A percentile compares a stretch with the other conserved stretches of the same genome.
These are phyloP conservation scores for Iguana delicatissima DNA, from an alignment of 2,797 vertebrate species.

Conservation along the genomic window DNA sequence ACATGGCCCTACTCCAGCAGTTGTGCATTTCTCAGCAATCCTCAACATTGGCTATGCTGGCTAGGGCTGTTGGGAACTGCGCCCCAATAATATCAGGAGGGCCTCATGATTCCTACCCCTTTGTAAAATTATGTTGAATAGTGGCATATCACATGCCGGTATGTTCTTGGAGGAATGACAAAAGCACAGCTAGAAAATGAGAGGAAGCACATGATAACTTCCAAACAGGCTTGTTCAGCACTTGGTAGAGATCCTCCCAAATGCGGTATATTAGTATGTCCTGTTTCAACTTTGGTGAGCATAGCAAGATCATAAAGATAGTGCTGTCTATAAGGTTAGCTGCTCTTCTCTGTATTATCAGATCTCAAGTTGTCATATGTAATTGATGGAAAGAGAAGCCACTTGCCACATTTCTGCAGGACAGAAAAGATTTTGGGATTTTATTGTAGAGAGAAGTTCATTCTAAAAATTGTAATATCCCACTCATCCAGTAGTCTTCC, in stretches of 20 bases:
- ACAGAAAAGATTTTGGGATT: neutral
- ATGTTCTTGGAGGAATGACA: neutral
- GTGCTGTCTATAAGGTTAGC: neutral
- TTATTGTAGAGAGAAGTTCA: neutral
- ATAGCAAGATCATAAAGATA: neutral
- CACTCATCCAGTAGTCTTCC: neutral
- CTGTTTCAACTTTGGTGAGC: too few relatives aligned
- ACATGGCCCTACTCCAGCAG: too few relatives aligned
- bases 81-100: too few relatives aligned
- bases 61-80: too few relatives aligned
- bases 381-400: neutral
- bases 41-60: too few relatives aligned
- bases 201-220: neutral
- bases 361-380: neutral
- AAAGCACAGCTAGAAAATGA: neutral
- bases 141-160: neutral
- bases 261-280: neutral
- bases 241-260: neutral
- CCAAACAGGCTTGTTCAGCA: neutral
- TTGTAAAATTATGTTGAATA: neutral
- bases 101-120: too few relatives aligned
- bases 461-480: neutral
- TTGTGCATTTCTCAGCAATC: too few relatives aligned
- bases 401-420: too few relatives aligned
- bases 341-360: neutral